phyloP scores from a whole-genome alignment of 2,888 invertebrate genomes.

The Drosophila pseudotakahashii region DNA sequence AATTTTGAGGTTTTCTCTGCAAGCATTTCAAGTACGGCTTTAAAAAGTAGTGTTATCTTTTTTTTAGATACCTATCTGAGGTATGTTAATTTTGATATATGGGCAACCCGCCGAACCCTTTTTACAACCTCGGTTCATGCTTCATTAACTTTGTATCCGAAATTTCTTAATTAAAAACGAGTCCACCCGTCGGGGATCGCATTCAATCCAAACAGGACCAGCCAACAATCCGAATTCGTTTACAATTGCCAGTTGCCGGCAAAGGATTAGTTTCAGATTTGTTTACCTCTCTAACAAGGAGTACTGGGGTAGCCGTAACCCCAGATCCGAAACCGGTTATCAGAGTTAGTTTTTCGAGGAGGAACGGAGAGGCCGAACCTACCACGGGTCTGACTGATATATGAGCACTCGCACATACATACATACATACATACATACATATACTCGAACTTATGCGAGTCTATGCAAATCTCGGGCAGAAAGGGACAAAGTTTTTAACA shows the following conservation, averaged over 20 bases:
- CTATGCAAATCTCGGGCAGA: conserved; percentile 43
- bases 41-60: neutral
- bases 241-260: conserved; percentile 49
- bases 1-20: neutral
- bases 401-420: conserved; percentile 13
- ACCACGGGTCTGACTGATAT: conserved; percentile 38
- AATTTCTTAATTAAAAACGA: conserved; percentile 54
- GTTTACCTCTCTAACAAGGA: conserved; percentile 49
- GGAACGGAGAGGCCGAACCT: conserved; percentile 17
- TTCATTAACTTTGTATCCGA: conserved; percentile 44
- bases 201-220: conserved; percentile 27
- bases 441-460: conserved; percentile 15
- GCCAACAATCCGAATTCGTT: conserved; percentile 47
- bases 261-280: conserved; percentile 52
- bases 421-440: no score
- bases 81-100: conserved; percentile 20
- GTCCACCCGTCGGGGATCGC: conserved; percentile 25
- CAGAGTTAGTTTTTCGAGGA: conserved; percentile 41
- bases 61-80: conserved; percentile 6
- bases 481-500: conserved; percentile 58
- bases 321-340: conserved; percentile 45
- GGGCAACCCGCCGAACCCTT: neutral
- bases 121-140: conserved; percentile 21
- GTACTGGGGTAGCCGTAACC: conserved; percentile 30
- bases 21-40: neutral